Conservation (phyloP, 2,797 vertebrate genomes). For the Labeo calbasu region DNA sequence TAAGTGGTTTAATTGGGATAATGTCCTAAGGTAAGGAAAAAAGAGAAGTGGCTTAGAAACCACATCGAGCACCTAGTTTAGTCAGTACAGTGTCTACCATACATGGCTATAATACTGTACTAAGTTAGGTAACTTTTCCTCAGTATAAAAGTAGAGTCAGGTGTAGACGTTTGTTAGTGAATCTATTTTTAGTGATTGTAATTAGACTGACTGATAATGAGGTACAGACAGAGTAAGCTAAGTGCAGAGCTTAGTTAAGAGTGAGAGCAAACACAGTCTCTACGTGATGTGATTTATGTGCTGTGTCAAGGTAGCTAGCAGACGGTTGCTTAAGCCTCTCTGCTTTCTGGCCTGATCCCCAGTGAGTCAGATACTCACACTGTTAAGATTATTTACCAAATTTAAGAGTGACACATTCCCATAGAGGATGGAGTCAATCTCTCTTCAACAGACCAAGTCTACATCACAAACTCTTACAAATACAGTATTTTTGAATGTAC, state of each 20-base stretch:
- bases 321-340: not conserved
- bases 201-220: slow-evolving; percentile 8
- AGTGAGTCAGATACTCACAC: slow-evolving; percentile 3
- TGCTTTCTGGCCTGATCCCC: not conserved
- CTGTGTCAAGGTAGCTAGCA: slow-evolving; percentile 6
- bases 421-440: not conserved
- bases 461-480: not conserved
- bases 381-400: not conserved
- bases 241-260: slow-evolving; percentile 10
- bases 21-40: not conserved
- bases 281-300: not conserved
- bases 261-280: slow-evolving; percentile 7
- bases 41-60: not conserved
- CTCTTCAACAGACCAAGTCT: not conserved
- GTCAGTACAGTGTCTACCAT: not conserved
- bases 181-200: slow-evolving; percentile 16
- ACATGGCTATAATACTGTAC: not conserved
- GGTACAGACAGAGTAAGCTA: not conserved
- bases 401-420: not conserved
- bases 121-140: not conserved
- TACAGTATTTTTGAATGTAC: not conserved
- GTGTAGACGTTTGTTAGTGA: not conserved
- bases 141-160: not conserved
- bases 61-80: not conserved
- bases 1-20: not conserved